Evolutionary conservation across 2,113 vertebrate genomes (phyloP).

Genomic region (Lepus americanus): DNA sequence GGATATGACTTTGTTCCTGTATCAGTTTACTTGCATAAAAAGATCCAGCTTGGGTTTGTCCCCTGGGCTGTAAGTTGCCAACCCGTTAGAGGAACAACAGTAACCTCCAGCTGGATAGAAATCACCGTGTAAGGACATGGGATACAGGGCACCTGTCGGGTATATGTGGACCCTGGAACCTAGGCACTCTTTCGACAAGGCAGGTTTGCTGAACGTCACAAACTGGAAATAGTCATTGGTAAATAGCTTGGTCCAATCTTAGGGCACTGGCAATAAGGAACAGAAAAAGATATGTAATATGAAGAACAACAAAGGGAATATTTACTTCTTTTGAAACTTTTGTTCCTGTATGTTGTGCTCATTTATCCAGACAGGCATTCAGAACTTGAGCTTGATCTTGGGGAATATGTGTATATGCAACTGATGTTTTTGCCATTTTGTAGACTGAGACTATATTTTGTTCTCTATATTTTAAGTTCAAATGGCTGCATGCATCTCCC

Average conservation of each 20-base stretch:
- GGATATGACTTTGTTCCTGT: neutral
- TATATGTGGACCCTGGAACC: fast-evolving
- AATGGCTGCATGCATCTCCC: neutral
- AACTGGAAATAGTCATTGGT: neutral
- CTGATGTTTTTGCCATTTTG: neutral
- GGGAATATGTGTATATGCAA: neutral
- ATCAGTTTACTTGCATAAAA: neutral
- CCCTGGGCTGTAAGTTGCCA: too few relatives aligned
- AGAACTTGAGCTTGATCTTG: constrained; percentile 18
- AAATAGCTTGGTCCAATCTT: neutral
- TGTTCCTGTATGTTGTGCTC: neutral
- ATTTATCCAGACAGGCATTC: neutral
- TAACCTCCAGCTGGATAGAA: neutral
- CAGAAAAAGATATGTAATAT: neutral
- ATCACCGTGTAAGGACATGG: neutral
- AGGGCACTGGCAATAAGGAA: neutral
- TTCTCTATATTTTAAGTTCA: constrained; percentile 16
- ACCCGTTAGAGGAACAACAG: neutral
- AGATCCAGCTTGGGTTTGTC: neutral
- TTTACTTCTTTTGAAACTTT: neutral
- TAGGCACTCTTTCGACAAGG: neutral
- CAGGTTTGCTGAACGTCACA: neutral
- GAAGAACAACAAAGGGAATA: neutral
- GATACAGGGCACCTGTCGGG: neutral
- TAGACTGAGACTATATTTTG: neutral